phyloP scores from a whole-genome alignment of 2,888 invertebrate genomes.

The Athalia circularis region DNA sequence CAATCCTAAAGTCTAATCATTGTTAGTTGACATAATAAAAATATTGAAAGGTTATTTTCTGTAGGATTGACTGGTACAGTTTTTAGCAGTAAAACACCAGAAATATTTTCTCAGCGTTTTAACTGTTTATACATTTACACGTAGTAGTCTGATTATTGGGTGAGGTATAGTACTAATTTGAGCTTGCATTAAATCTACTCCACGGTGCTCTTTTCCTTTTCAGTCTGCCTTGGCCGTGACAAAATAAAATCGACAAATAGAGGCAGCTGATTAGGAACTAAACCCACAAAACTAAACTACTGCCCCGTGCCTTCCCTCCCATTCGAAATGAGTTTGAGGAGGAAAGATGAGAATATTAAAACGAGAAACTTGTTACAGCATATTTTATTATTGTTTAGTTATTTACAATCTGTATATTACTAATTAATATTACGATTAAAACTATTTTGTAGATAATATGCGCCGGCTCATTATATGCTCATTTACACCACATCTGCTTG shows the following conservation, averaged over 20 bases:
- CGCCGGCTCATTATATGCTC: conserved; percentile 50
- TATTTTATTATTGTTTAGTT: conserved; percentile 74
- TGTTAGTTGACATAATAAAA: not conserved
- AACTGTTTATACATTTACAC: not conserved
- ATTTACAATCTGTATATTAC: conserved; percentile 74
- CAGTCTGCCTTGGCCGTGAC: conserved; percentile 18
- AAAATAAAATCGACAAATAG: conserved; percentile 48
- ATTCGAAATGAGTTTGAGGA: conserved; percentile 49
- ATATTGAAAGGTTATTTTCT: no score
- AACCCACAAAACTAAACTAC: conserved; percentile 50
- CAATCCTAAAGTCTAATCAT: not conserved
- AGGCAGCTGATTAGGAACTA: conserved; percentile 15
- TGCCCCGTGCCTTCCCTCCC: conserved; percentile 65
- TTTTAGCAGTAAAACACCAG: no score
- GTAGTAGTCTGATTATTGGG: no score
- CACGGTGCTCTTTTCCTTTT: conserved; percentile 27
- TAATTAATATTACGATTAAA: conserved; percentile 73
- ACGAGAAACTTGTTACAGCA: conserved; percentile 70
- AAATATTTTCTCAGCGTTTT: not conserved
- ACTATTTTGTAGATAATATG: conserved; percentile 74
- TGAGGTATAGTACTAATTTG: not conserved
- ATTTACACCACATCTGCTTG: not conserved
- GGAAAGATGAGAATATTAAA: conserved; percentile 42
- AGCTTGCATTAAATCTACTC: conserved; percentile 36
- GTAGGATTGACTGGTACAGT: no score